phyloP scores from a whole-genome alignment of 2,888 invertebrate genomes.

The Halocaridina rubra region DNA sequence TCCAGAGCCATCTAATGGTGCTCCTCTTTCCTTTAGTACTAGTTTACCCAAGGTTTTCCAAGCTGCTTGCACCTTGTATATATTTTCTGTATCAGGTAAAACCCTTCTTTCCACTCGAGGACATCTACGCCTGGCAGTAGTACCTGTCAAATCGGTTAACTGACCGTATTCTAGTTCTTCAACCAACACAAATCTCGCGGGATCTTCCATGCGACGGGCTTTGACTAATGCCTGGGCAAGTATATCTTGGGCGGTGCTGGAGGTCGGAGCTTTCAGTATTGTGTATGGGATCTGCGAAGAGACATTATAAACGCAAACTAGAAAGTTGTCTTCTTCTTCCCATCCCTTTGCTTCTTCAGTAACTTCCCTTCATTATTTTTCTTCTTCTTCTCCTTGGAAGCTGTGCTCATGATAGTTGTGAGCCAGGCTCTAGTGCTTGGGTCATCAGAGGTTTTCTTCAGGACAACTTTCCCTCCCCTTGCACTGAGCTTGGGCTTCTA shows the following conservation, averaged over 20 bases:
- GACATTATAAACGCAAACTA: conserved; percentile 94
- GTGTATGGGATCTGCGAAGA: conserved; percentile 95
- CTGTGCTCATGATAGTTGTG: conserved; percentile 78
- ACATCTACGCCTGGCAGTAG: conserved; percentile 63
- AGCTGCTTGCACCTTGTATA: conserved; percentile 87
- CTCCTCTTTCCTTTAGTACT: conserved; percentile 67
- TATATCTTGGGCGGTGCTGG: conserved; percentile 88
- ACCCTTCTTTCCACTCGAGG: conserved; percentile 74
- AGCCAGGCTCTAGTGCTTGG: conserved; percentile 94
- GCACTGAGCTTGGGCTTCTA: conserved; percentile 86
- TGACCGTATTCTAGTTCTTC: conserved; percentile 80
- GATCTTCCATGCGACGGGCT: conserved; percentile 85
- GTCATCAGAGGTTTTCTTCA: conserved; percentile 90
- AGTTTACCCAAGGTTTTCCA: conserved; percentile 89
- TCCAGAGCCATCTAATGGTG: conserved; percentile 36
- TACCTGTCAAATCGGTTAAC: conserved; percentile 79
- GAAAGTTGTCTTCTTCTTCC: conserved; percentile 84
- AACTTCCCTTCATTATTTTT: conserved; percentile 63
- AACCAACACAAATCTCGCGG: conserved; percentile 82
- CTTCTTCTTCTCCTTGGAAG: conserved; percentile 57
- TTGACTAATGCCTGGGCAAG: conserved; percentile 90
- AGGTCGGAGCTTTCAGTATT: conserved; percentile 85
- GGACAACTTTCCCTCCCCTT: conserved; percentile 85
- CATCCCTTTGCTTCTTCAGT: conserved; percentile 71
- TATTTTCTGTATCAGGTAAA: conserved; percentile 86